Evolutionary conservation across 2,113 vertebrate genomes (phyloP).

Genomic region (Sapayoa aenigma): DNA sequence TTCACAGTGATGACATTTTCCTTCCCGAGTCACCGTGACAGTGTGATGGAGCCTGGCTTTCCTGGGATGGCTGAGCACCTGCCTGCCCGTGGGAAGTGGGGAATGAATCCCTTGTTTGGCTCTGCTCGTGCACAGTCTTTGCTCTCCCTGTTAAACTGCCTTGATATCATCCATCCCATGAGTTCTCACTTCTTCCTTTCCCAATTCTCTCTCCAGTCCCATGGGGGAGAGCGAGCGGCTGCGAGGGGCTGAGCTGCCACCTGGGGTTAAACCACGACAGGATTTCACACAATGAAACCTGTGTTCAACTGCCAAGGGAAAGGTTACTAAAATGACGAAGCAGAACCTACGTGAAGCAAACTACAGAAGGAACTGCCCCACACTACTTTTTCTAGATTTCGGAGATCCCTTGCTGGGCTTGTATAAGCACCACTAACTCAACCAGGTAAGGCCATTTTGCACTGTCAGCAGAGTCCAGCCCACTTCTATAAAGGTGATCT

Average conservation of each 20-base stretch:
- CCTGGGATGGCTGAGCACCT: not conserved
- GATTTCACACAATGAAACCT: not conserved
- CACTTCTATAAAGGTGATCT: not conserved
- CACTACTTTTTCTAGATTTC: not conserved
- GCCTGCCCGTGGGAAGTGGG: not conserved
- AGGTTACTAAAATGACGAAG: not conserved
- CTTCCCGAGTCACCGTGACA: not conserved
- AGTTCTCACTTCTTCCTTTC: not conserved
- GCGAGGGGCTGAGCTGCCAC: not conserved
- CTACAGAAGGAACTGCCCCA: not conserved
- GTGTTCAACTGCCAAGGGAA: not conserved
- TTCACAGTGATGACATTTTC: not conserved
- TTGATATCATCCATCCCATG: not conserved
- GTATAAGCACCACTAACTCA: not conserved
- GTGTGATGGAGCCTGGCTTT: not conserved
- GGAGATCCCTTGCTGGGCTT: not conserved
- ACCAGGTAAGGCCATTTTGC: not conserved
- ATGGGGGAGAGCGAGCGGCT: rapidly evolving
- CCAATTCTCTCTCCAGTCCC: not conserved
- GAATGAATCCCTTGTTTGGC: not conserved
- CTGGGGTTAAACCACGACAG: not conserved
- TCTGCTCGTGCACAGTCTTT: not conserved
- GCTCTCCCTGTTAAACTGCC: not conserved
- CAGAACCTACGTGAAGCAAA: not conserved
- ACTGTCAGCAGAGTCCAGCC: not conserved